Conservation (phyloP, 2,797 vertebrate species). For the Gastrophryne carolinensis region DNA sequence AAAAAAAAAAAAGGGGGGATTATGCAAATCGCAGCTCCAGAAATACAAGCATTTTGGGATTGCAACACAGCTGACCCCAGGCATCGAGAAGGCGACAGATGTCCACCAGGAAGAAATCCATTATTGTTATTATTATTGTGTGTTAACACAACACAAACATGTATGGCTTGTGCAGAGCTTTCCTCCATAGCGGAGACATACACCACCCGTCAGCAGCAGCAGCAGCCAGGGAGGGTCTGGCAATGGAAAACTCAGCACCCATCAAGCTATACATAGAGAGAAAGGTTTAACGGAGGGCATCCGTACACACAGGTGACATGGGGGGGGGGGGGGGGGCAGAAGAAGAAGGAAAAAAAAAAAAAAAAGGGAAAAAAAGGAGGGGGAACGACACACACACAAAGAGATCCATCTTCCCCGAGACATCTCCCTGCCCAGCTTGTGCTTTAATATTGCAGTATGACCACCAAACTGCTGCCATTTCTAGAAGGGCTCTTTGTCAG, state of each 20-base stretch:
- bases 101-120: constrained; percentile 25
- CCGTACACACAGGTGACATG: constrained; percentile 45
- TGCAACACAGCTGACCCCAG: constrained; percentile 8
- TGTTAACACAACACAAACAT: constrained; percentile 36
- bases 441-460: constrained; percentile 49
- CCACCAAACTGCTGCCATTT: constrained; percentile 35
- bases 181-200: constrained; percentile 25
- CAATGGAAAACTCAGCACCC: constrained; percentile 30
- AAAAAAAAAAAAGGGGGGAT: no score
- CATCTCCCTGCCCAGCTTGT: constrained; percentile 39
- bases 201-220: constrained; percentile 33
- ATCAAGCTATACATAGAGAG: constrained; percentile 17
- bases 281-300: constrained; percentile 43
- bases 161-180: constrained; percentile 10
- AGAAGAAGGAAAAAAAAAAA: constrained; percentile 1
- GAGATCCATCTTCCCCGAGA: constrained; percentile 44
- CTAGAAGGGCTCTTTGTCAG: constrained; percentile 26
- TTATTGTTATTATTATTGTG: constrained; percentile 31
- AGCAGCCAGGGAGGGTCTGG: constrained; percentile 38
- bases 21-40: constrained; percentile 8
- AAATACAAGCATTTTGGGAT: constrained; percentile 1
- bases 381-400: constrained; percentile 30
- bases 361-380: not conserved
- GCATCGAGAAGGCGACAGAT: not conserved
- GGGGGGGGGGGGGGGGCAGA: no score